Percentiles rank a stretch among this genome's conserved stretches.
Evolutionary conservation across 2,797 vertebrate genomes (phyloP).

Genomic region (Dermochelys coriacea): DNA sequence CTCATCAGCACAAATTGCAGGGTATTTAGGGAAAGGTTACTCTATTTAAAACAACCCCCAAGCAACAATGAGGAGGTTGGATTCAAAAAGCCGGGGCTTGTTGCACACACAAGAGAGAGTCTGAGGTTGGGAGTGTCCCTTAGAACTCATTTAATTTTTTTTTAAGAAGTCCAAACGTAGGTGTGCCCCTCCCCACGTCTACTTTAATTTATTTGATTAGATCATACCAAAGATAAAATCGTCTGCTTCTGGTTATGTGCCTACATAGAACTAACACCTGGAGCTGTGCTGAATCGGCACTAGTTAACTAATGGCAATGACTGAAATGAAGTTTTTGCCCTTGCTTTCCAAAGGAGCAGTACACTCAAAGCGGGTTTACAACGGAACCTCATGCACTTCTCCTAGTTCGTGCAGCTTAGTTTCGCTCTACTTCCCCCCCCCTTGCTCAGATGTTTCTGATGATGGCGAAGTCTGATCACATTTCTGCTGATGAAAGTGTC

Average conservation of each 20-base stretch:
- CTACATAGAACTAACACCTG: constrained; percentile 11
- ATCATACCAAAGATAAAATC: constrained; percentile 58
- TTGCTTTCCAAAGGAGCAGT: not conserved
- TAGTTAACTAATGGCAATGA: not conserved
- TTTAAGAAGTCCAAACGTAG: not conserved
- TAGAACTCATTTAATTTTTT: not conserved
- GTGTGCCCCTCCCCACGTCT: constrained; percentile 39
- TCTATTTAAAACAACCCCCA: constrained; percentile 13
- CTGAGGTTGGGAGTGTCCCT: not conserved
- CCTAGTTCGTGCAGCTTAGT: not conserved
- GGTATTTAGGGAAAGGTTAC: constrained; percentile 1
- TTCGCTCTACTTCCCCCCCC: not conserved
- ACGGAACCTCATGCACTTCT: not conserved
- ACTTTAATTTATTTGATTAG: constrained; percentile 74
- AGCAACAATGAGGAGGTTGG: constrained; percentile 35
- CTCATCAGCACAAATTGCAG: constrained; percentile 22
- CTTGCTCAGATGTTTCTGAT: not conserved
- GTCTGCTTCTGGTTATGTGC: constrained; percentile 25
- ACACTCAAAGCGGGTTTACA: not conserved
- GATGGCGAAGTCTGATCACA: not conserved
- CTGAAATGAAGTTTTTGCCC: not conserved
- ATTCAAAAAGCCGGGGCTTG: not conserved
- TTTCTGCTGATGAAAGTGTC: not conserved
- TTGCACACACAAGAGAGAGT: not conserved
- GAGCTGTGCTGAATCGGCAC: constrained; percentile 2